Conservation (phyloP, 2,888 invertebrate genomes). For the Cheilosia grossa region DNA sequence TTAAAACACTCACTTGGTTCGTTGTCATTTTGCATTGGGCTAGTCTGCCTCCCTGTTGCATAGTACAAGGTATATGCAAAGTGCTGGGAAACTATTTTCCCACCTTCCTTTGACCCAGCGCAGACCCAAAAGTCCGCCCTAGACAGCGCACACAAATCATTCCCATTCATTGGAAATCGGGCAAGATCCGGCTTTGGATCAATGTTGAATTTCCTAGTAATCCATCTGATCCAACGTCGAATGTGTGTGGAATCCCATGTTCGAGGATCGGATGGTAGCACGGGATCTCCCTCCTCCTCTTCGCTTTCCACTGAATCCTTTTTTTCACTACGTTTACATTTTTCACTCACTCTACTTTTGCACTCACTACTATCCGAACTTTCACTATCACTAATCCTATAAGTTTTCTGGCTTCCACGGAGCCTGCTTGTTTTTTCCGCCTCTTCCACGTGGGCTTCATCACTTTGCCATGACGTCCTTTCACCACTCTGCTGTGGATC, state of each 20-base stretch:
- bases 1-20: conserved; percentile 81
- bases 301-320: conserved; percentile 17
- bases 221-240: conserved; percentile 86
- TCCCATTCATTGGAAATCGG: conserved; percentile 85
- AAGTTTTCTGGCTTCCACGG: conserved; percentile 37
- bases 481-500: conserved; percentile 76
- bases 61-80: conserved; percentile 86
- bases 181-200: conserved; percentile 84
- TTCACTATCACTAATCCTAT: conserved; percentile 55
- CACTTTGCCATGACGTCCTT: conserved; percentile 76
- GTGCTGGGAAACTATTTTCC: conserved; percentile 86
- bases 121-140: conserved; percentile 86
- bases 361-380: conserved; percentile 57
- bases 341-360: conserved; percentile 64
- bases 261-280: conserved; percentile 85
- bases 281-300: conserved; percentile 59
- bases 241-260: conserved; percentile 86
- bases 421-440: conserved; percentile 61
- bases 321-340: conserved; percentile 29
- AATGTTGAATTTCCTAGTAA: conserved; percentile 85
- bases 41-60: conserved; percentile 86
- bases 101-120: conserved; percentile 84
- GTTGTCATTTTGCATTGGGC: conserved; percentile 85
- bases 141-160: conserved; percentile 85
- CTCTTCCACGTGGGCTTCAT: conserved; percentile 77